These are phyloP conservation scores for Homalodisca vitripennis DNA, from an alignment of 1,140 invertebrate genomes.

Conservation along the genomic window DNA sequence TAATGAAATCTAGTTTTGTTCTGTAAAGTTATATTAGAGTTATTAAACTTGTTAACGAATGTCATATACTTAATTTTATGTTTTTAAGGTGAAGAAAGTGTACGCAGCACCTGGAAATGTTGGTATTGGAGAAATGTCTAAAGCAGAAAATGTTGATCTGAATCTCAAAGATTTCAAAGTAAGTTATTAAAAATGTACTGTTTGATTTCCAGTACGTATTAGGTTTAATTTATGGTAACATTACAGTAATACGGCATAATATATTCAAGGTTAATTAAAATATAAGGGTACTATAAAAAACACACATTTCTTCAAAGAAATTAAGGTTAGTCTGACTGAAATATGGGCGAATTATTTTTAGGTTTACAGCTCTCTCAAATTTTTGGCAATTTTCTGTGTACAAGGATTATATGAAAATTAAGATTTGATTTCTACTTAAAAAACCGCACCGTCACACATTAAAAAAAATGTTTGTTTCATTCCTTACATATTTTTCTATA, in stretches of 20 bases:
- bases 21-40: too few species aligned
- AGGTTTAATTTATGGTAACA: not conserved
- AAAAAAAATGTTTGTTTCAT: too few species aligned
- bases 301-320: not conserved
- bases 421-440: too few species aligned
- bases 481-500: too few species aligned
- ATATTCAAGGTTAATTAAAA: not conserved
- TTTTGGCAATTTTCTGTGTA: too few species aligned
- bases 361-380: too few species aligned
- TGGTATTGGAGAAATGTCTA: constrained; percentile 68
- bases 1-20: too few species aligned
- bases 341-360: not conserved
- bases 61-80: too few species aligned
- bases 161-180: constrained; percentile 69
- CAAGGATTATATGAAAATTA: too few species aligned
- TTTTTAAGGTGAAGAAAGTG: constrained; percentile 61
- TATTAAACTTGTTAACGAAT: too few species aligned
- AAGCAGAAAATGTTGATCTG: constrained; percentile 62
- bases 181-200: constrained; percentile 44
- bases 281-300: not conserved
- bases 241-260: not conserved
- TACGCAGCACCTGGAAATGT: constrained; percentile 89
- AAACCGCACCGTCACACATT: too few species aligned
- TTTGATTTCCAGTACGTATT: not conserved
- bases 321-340: not conserved